Evolutionary conservation across 2,888 invertebrate genomes (phyloP).

Genomic region (Melanchra persicariae): DNA sequence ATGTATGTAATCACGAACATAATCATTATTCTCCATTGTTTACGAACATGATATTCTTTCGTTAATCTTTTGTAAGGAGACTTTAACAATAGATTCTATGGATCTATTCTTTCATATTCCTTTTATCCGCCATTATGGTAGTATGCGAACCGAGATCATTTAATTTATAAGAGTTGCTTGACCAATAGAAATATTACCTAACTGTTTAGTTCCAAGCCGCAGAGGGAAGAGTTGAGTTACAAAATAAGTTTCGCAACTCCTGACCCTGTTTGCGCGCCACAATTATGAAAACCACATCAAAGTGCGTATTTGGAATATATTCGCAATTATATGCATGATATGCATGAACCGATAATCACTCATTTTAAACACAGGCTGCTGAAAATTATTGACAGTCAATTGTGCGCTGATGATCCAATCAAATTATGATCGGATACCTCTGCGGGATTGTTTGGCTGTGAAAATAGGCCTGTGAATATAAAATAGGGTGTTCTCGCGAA

Average conservation of each 20-base stretch:
- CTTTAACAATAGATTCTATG: constrained; percentile 64
- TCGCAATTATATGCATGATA: constrained; percentile 34
- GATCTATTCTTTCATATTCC: constrained; percentile 55
- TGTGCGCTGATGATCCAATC: constrained; percentile 45
- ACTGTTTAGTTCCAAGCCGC: constrained; percentile 5
- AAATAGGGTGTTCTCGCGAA: constrained; percentile 43
- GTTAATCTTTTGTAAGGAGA: constrained; percentile 62
- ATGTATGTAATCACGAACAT: constrained; percentile 36
- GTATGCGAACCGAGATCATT: constrained; percentile 37
- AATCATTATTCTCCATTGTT: constrained; percentile 64
- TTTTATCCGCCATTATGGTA: constrained; percentile 50
- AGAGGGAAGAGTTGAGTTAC: constrained; percentile 1
- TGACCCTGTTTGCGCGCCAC: constrained; percentile 16
- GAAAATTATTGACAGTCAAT: constrained; percentile 29
- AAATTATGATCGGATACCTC: constrained; percentile 39
- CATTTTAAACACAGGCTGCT: constrained; percentile 25
- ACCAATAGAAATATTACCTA: constrained; percentile 12
- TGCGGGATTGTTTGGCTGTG: constrained; percentile 33
- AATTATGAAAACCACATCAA: constrained; percentile 49
- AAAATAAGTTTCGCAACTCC: constrained; percentile 30
- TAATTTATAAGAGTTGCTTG: constrained; percentile 40
- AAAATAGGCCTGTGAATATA: constrained; percentile 45
- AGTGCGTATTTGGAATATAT: constrained; percentile 14
- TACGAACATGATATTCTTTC: constrained; percentile 63
- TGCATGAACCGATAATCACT: constrained; percentile 38